These are phyloP conservation scores for Salvelinus namaycush DNA, from an alignment of 2,113 vertebrate species.

Conservation along the genomic window DNA sequence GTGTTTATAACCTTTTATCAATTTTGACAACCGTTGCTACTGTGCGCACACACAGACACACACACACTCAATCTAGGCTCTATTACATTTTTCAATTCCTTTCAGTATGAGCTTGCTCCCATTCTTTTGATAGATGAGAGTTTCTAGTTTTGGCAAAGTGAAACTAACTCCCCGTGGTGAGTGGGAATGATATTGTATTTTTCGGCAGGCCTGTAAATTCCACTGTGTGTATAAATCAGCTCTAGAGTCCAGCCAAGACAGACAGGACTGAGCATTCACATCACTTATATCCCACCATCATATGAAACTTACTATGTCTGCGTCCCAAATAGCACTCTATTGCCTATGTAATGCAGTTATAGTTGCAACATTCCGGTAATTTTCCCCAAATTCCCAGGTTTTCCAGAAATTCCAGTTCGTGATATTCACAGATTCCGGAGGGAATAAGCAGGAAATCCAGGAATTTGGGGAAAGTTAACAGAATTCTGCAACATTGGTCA, in stretches of 20 bases:
- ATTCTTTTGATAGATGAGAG: slow-evolving; percentile 46
- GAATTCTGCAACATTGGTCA: too few species aligned
- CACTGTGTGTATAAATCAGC: slow-evolving; percentile 33
- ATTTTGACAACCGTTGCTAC: too few species aligned
- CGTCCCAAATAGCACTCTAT: too few species aligned
- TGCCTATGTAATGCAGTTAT: too few species aligned
- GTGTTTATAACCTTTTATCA: too few species aligned
- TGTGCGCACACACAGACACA: not conserved
- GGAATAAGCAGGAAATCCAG: too few species aligned
- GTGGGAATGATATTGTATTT: slow-evolving; percentile 14
- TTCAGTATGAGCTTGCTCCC: slow-evolving; percentile 32
- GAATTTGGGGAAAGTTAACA: too few species aligned
- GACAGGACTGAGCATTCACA: slow-evolving; percentile 54
- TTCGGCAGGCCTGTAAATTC: slow-evolving; percentile 62
- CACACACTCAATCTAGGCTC: slow-evolving; percentile 24
- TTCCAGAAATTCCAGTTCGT: too few species aligned
- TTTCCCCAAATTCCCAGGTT: too few species aligned
- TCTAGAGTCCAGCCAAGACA: slow-evolving; percentile 38
- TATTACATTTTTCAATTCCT: slow-evolving; percentile 28
- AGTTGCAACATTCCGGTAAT: too few species aligned
- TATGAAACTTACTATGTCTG: too few species aligned
- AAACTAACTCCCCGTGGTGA: slow-evolving; percentile 46
- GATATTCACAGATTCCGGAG: too few species aligned
- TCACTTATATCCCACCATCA: slow-evolving; percentile 33
- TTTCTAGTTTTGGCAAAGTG: slow-evolving; percentile 15